Conservation (phyloP, 2,113 vertebrate species). For the Dicaeum eximium region DNA sequence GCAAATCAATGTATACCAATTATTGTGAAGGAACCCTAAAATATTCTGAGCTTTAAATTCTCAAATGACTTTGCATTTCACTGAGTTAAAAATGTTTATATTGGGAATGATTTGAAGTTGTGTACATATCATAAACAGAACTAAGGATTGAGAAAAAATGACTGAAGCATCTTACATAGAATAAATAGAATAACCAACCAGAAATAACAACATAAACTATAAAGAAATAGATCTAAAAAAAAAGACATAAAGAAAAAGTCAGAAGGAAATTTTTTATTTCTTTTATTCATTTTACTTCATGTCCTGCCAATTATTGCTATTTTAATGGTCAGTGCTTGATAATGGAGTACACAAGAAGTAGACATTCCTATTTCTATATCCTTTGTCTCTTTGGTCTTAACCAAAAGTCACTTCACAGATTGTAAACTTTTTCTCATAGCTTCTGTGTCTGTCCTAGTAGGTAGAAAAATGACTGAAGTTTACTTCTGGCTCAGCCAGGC, state of each 20-base stretch:
- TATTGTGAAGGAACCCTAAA: background rate
- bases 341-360: background rate
- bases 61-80: background rate
- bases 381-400: background rate
- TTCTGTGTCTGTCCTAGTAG: background rate
- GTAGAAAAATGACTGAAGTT: background rate
- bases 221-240: background rate
- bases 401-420: background rate
- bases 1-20: background rate
- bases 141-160: background rate
- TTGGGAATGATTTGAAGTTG: background rate
- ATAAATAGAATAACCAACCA: background rate
- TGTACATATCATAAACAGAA: background rate
- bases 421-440: background rate
- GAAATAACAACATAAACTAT: background rate
- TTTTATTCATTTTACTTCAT: background rate
- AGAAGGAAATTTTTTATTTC: background rate
- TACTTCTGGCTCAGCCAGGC: background rate
- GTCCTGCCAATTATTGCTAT: background rate
- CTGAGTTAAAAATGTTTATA: background rate
- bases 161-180: background rate
- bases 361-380: background rate
- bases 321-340: background rate
- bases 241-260: background rate
- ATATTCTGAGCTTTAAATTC: background rate